These are phyloP conservation scores for Crocidura indochinensis DNA, from an alignment of 2,797 vertebrate genomes.

Conservation along the genomic window DNA sequence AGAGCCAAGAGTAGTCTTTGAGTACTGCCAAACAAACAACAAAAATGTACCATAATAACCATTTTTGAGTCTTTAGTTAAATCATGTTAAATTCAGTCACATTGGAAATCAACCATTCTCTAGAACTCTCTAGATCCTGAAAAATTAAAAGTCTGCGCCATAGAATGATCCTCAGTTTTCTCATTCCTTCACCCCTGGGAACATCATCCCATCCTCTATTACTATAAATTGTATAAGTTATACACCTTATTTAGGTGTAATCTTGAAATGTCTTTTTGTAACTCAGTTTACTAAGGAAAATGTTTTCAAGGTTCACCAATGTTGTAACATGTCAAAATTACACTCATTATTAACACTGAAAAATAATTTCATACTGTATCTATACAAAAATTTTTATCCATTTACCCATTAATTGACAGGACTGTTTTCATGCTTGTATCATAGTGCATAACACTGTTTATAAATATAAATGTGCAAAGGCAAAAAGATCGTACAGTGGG, in stretches of 20 bases:
- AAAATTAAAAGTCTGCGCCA: neutral
- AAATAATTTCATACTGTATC: neutral
- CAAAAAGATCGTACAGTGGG: no score
- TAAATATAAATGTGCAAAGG: neutral
- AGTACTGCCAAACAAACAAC: no score
- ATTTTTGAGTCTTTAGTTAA: neutral
- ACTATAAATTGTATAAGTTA: neutral
- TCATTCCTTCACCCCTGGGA: neutral
- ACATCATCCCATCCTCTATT: neutral
- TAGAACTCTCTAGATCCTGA: neutral
- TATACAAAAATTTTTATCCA: neutral
- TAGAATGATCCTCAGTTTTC: neutral
- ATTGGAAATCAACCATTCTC: neutral
- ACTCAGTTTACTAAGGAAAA: neutral
- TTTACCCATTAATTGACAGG: neutral
- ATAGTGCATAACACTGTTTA: neutral
- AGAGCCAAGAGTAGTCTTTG: no score
- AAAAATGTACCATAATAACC: no score
- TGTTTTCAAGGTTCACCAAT: neutral
- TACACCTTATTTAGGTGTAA: neutral
- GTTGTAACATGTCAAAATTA: neutral
- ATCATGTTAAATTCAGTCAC: neutral
- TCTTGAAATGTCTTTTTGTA: slow-evolving; percentile 7
- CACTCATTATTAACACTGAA: neutral
- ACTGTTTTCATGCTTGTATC: neutral